Base-by-base conservation (phyloP, 2,113 vertebrate species). In the Triplophysa tibetana region DNA sequence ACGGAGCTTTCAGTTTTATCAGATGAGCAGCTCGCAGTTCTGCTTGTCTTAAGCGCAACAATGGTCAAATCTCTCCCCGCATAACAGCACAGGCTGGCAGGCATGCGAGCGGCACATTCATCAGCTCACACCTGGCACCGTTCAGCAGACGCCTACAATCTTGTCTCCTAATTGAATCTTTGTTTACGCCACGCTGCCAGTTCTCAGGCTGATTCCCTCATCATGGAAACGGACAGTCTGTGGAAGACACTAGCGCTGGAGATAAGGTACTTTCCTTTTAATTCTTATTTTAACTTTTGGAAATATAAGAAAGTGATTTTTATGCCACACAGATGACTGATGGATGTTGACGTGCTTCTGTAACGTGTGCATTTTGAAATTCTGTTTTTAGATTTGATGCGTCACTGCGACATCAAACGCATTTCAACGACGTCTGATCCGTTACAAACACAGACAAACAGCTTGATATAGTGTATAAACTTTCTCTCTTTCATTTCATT, bases 131-230 rank as follows among this genome's bases (percentile, higher is more conserved):
- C 70, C 60, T 78, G 83, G 63, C 82, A 85, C 77, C 70, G 63
- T n/a, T 80, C 76, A 77, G 79, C 80, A 82, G 63, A 66, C 77
- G 74, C 77, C 69, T 76, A 84, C 83, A 83, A 61, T 75, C 70
- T 81, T 72, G 69, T 79, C 83, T 85, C 81, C 64, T 89, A 89
- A 90, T 88, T 88, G 82, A 89, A 90, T 89, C 69, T 62, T 78
- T 68, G 69, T 78, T 83, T 78, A 83, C 78, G 24, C 77, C 88
- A 86, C 48, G 69, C 83, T 81, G 87, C 50, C 84, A 67, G 78
- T 73, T 66, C n/a, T 58, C 29, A 38, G n/a, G 70, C 41, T 33
- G 70, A 73, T 58, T 73, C 12, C 4, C 56, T 41, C 19, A 4
- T 19, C 14, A 16, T 60, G 19, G 19, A 41, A 72, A 38, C 69